Evolutionary conservation across 2,113 vertebrate species (phyloP).

Genomic region (Corydoras maculifer): DNA sequence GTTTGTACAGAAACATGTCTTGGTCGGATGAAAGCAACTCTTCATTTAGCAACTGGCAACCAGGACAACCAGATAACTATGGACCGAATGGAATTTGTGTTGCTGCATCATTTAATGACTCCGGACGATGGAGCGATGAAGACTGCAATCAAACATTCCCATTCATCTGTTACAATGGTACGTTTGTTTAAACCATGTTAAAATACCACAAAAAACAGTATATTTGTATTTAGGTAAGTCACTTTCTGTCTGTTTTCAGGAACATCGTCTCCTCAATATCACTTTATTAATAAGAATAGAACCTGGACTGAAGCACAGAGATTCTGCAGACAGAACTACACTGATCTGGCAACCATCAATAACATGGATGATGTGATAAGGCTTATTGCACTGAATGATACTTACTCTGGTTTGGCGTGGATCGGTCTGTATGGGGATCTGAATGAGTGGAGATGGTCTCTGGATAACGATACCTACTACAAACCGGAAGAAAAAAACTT

Average conservation of each 20-base stretch:
- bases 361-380: too few species aligned
- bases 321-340: too few species aligned
- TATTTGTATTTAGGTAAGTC: too few species aligned
- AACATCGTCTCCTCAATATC: conserved; percentile 8
- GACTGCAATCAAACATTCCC: too few species aligned
- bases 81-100: neutral
- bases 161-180: too few species aligned
- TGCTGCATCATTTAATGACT: conserved; percentile 5
- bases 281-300: neutral
- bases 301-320: too few species aligned
- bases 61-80: conserved; percentile 9
- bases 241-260: neutral
- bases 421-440: conserved; percentile 22
- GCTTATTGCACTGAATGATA: too few species aligned
- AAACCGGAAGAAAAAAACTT: neutral
- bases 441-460: conserved; percentile 27
- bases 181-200: too few species aligned
- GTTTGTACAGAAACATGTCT: conserved; percentile 22
- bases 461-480: conserved; percentile 23
- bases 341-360: too few species aligned
- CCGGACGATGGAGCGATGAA: neutral
- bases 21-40: conserved; percentile 35
- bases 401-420: conserved; percentile 19
- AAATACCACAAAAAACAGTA: too few species aligned
- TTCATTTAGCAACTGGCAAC: conserved; percentile 23